Evolutionary conservation across 2,888 invertebrate species (phyloP).

Genomic region (Ophion ellenae): DNA sequence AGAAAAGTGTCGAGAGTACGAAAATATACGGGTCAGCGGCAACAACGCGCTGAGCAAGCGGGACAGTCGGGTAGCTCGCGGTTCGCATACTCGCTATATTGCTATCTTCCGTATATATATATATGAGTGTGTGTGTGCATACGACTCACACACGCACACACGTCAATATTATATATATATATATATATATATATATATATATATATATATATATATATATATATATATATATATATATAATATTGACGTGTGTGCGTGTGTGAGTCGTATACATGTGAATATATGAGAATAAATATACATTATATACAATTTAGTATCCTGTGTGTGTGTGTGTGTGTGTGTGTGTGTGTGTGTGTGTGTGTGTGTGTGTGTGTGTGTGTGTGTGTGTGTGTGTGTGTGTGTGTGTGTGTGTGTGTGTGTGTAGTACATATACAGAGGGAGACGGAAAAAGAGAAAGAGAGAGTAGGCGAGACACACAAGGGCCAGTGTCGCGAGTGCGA

Average conservation of each 20-base stretch:
- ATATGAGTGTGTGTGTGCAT: background rate
- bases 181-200: too few species aligned
- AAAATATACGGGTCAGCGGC: conserved; percentile 79
- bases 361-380: too few species aligned
- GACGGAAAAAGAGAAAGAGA: background rate
- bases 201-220: conserved; percentile 15
- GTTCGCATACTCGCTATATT: conserved; percentile 15
- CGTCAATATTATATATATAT: too few species aligned
- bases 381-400: too few species aligned
- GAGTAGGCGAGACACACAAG: background rate
- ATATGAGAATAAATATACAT: background rate
- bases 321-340: too few species aligned
- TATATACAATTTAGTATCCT: conserved; percentile 40
- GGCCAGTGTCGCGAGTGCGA: conserved; percentile 70
- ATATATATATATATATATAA: background rate
- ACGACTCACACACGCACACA: too few species aligned
- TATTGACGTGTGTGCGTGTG: too few species aligned
- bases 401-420: too few species aligned
- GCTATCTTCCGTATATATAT: conserved; percentile 3
- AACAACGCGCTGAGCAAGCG: conserved; percentile 81
- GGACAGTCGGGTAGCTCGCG: conserved; percentile 53
- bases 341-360: too few species aligned
- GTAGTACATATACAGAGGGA: background rate
- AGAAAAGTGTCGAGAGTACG: conserved; percentile 62
- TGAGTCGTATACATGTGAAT: background rate